Evolutionary conservation across 2,113 vertebrate genomes (phyloP), one percentile per base, ranked within the genome.

Genomic region (Perca schrenkii): DNA sequence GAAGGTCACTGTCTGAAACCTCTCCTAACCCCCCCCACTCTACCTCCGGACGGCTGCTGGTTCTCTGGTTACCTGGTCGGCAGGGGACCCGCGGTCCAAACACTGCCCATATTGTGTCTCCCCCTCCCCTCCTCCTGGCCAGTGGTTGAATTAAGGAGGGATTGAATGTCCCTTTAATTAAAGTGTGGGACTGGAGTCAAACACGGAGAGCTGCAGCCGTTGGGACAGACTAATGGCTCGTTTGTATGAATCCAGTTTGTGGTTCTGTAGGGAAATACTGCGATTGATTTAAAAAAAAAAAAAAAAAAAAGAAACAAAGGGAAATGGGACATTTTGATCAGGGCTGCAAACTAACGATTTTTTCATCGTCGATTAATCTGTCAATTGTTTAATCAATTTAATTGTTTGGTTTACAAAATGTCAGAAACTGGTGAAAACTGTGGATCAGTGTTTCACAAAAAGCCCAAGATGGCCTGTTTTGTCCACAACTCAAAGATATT

Each of bases 21-120:
- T 7, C 31, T 25, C 6, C 16, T 50, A 36, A 0, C 56, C n/a
- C 13, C 16, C 12, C 36, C 50, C 7, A 31, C 47, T 34, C 28
- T 14, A 3, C 22, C 46, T 62, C 82, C 69, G 8, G 52, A 6
- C 22, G 4, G 21, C 86, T 31, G 78, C 85, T 66, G 76, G 72
- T 68, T 90, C 91, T 93, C 92, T 82, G 82, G 91, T 94, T 93
- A 92, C 92, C 86, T 25, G 79, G 58, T 81, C 61, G 21, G 28
- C 71, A 22, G 84, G 72, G 72, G 85, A 84, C 79, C 79, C 71
- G 4, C 25, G 0, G 50, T 66, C 58, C 78, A 73, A 91, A 93
- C 93, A 93, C 92, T 92, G 86, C 21, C 49, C 73, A 84, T 81
- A 93, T 94, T 93, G 93, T 94, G 1, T 10, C 21, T 3, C 61